phyloP scores from a whole-genome alignment of 1,140 invertebrate genomes.

The Drosophila tristis region DNA sequence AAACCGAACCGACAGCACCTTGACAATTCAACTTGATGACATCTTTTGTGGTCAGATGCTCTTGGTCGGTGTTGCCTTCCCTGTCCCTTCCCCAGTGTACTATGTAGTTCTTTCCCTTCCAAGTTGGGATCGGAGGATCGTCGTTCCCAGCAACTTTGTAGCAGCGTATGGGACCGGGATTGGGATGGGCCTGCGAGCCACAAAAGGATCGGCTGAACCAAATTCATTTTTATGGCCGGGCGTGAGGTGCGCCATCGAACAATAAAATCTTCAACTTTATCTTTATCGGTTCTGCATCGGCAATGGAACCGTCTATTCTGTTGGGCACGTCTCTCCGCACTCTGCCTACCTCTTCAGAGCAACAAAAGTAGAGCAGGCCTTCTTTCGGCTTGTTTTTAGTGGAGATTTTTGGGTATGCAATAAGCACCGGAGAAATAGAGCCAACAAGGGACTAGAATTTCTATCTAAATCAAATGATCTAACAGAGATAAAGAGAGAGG shows the following conservation, averaged over 20 bases:
- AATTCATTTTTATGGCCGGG: constrained; percentile 42
- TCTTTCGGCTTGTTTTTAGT: constrained; percentile 7
- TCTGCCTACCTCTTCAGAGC: no score
- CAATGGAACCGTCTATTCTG: constrained; percentile 76
- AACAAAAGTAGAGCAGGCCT: neutral
- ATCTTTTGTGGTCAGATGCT: constrained; percentile 60
- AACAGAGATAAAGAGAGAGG: neutral
- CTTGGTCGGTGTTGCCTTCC: neutral
- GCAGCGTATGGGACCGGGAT: neutral
- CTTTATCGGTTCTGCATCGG: constrained; percentile 55
- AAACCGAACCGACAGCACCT: neutral
- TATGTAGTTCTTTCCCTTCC: no score
- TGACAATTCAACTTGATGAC: constrained; percentile 78
- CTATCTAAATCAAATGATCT: constrained; percentile 21
- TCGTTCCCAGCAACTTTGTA: constrained; percentile 39
- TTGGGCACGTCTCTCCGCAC: constrained; percentile 20
- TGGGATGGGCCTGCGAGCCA: constrained; percentile 8
- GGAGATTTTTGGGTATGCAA: constrained; percentile 36
- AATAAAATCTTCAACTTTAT: constrained; percentile 78
- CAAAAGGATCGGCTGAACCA: constrained; percentile 50
- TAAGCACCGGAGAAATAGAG: constrained; percentile 43
- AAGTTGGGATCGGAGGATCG: constrained; percentile 1
- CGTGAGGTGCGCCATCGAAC: constrained; percentile 36
- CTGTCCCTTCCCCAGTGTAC: neutral
- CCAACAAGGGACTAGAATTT: constrained; percentile 20